Evolutionary conservation across 1,140 invertebrate species (phyloP), one percentile per base, ranked within the genome.

Genomic region (Dendrolimus punctatus): DNA sequence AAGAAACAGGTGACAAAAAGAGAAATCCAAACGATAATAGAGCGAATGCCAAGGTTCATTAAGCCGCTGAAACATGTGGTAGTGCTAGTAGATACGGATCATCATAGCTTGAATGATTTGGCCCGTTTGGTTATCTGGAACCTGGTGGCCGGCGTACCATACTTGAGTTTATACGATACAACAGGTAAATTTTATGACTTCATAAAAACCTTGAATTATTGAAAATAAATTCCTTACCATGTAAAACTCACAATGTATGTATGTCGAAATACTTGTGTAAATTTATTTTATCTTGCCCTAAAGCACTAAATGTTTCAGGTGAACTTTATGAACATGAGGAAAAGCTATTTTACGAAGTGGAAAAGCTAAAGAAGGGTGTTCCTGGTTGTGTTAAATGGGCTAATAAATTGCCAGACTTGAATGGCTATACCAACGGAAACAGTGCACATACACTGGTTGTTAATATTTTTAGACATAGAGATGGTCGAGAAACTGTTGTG

Each of bases 91-190:
- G 68, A 85, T 54, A 78, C 66, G 6, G 64, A 74, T 38, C 57
- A 76, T 38, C 80, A 82, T 42, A 62, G 73, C 5, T 66, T 76
- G 10, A 61, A 54, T 41, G 77, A 85, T 36, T 76, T 93, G 51
- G 87, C 90, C 40, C 89, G 87, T 46, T 66, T 94, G 45, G 87
- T 93, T 47, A 80, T 90, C 10, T 94, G 92, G 92, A 91, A 90
- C 76, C 71, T 92, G 37, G 79, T 88, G 38, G 81, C 90, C 59
- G 90, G 90, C 64, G 90, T 93, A 64, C 84, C 90, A 45, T 91
- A 88, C 76, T 74, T 94, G 64, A 93, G 90, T 69, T 92, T 94
- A 68, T 91, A 93, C 73, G 92, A 93, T 80, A 79, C 89, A 68
- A 89, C 89, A 87, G 92, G 93, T 93, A 89, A 56, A 52, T 58